These are phyloP conservation scores for Phorcus lineatus DNA, from an alignment of 2,888 invertebrate species.

Conservation along the genomic window DNA sequence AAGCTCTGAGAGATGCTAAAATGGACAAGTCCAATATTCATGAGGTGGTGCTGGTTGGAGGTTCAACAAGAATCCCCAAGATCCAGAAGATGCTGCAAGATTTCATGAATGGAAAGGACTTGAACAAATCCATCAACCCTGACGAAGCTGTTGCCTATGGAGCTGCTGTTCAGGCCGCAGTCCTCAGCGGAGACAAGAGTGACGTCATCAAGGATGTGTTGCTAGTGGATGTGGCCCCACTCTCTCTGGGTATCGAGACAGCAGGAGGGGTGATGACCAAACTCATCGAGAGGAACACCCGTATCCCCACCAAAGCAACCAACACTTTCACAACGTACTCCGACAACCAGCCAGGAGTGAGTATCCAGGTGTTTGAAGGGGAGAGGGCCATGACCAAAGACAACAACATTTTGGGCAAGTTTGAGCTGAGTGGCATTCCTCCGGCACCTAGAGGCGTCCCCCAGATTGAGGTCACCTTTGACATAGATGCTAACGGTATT, in stretches of 20 bases:
- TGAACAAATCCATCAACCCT: constrained; percentile 83
- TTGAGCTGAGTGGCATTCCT: constrained; percentile 67
- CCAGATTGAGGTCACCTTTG: constrained; percentile 81
- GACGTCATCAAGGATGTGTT: constrained; percentile 87
- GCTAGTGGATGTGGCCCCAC: constrained; percentile 81
- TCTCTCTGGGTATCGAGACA: constrained; percentile 79
- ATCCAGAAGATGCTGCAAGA: constrained; percentile 70
- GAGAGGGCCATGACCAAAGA: constrained; percentile 96
- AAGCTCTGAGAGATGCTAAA: constrained; percentile 86
- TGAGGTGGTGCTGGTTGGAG: constrained; percentile 89
- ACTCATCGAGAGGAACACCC: constrained; percentile 62
- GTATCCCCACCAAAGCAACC: constrained; percentile 72
- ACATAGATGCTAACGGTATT: constrained; percentile 92
- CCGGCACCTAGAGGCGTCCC: constrained; percentile 70
- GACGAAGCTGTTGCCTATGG: constrained; percentile 94
- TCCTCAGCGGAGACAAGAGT: constrained; percentile 84
- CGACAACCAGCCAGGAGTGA: constrained; percentile 84
- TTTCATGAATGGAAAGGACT: constrained; percentile 66
- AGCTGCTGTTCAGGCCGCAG: constrained; percentile 70
- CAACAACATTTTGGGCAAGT: constrained; percentile 81
- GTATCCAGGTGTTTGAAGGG: constrained; percentile 86
- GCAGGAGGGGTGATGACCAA: constrained; percentile 72
- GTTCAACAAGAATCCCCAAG: constrained; percentile 71
- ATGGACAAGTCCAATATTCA: constrained; percentile 85
- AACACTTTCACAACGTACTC: constrained; percentile 88